phyloP scores from a whole-genome alignment of 2,888 invertebrate genomes.

The Nezara viridula region DNA sequence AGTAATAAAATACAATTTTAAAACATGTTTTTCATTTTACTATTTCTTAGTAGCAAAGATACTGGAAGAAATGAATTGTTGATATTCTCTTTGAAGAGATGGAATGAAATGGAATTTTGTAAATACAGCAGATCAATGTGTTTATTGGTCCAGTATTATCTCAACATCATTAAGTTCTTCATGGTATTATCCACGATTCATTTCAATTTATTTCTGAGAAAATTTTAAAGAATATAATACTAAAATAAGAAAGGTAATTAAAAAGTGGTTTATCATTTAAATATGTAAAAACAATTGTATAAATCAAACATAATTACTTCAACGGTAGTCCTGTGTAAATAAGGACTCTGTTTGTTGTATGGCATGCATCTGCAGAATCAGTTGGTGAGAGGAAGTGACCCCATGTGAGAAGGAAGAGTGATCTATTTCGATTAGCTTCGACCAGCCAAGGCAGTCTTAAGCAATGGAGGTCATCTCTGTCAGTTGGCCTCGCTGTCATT shows the following conservation, averaged over 20 bases:
- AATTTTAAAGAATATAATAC: background rate
- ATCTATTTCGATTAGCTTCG: slow-evolving; percentile 83
- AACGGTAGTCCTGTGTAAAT: slow-evolving; percentile 83
- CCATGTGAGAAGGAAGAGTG: slow-evolving; percentile 87
- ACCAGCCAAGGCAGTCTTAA: slow-evolving; percentile 81
- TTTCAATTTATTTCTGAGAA: background rate
- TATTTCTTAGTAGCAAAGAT: background rate
- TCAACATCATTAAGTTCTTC: background rate
- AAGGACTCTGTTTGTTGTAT: slow-evolving; percentile 83
- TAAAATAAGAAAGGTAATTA: background rate
- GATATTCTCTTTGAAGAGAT: background rate
- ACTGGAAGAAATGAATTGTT: background rate
- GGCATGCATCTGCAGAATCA: slow-evolving; percentile 75
- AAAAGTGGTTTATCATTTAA: background rate
- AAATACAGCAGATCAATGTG: background rate
- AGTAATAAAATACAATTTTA: too few species aligned
- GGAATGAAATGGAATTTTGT: background rate
- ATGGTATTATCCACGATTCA: background rate
- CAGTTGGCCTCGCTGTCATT: slow-evolving; percentile 76
- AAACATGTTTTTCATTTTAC: background rate
- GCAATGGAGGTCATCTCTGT: slow-evolving; percentile 77
- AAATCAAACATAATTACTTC: slow-evolving; percentile 64
- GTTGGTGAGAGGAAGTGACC: slow-evolving; percentile 79
- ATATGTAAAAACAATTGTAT: background rate
- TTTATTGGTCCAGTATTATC: background rate